phyloP scores from a whole-genome alignment of 2,888 invertebrate genomes.

The Philopedon plagiatum region DNA sequence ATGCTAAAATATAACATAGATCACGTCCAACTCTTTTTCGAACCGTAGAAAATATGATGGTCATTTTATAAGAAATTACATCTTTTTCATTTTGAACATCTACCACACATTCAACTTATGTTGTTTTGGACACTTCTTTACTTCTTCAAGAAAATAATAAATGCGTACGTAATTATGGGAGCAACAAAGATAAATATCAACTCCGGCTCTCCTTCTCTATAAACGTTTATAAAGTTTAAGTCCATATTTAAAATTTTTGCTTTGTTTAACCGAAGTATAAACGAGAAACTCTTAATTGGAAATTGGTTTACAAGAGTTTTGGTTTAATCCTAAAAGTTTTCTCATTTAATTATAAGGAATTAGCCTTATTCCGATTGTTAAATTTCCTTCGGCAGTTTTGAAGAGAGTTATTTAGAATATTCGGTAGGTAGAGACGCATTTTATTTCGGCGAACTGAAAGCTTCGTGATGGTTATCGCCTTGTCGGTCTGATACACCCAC shows the following conservation, averaged over 20 bases:
- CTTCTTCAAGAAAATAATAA: too few relatives aligned
- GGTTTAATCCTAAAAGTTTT: slow-evolving; percentile 7
- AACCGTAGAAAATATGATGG: too few relatives aligned
- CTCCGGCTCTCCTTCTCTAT: neutral
- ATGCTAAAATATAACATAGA: too few relatives aligned
- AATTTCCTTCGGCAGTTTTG: neutral
- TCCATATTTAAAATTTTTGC: neutral
- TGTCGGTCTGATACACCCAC: too few relatives aligned
- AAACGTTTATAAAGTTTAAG: neutral
- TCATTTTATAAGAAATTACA: too few relatives aligned
- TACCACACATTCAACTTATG: too few relatives aligned
- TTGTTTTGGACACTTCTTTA: too few relatives aligned
- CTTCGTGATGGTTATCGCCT: too few relatives aligned
- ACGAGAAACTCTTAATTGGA: slow-evolving; percentile 10
- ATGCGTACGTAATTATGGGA: too few relatives aligned
- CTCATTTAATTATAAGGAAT: slow-evolving; percentile 4
- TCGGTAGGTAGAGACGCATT: neutral
- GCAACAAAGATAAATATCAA: too few relatives aligned
- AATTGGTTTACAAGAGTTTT: slow-evolving; percentile 5
- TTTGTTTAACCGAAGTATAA: neutral
- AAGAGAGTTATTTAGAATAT: neutral
- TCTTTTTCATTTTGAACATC: too few relatives aligned
- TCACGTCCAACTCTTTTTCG: too few relatives aligned
- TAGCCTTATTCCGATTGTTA: slow-evolving; percentile 4
- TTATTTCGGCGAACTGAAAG: neutral